Conservation (phyloP, 1,140 invertebrate species). For the Papilio polytes region DNA sequence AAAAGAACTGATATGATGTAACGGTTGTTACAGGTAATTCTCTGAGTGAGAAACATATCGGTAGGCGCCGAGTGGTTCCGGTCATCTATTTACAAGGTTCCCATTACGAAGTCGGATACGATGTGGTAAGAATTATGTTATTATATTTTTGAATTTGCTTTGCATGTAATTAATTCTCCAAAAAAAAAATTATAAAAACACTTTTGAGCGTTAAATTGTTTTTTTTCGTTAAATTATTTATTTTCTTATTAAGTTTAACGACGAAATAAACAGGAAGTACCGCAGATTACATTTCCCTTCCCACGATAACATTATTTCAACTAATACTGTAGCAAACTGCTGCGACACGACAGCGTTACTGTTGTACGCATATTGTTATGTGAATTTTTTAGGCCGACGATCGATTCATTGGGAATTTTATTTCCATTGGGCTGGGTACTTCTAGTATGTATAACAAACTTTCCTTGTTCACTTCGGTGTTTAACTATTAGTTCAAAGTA, state of each 20-base stretch:
- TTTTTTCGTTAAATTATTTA: not conserved
- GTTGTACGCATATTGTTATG: too few relatives aligned
- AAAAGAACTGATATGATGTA: not conserved
- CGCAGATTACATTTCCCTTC: too few relatives aligned
- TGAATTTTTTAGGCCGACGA: too few relatives aligned
- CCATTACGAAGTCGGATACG: conserved; percentile 93
- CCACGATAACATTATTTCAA: too few relatives aligned
- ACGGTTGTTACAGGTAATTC: conserved; percentile 42
- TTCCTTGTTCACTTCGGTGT: too few relatives aligned
- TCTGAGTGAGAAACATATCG: conserved; percentile 56
- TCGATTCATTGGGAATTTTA: too few relatives aligned
- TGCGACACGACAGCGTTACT: too few relatives aligned
- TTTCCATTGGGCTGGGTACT: too few relatives aligned
- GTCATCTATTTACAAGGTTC: conserved; percentile 91
- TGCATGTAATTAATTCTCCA: not conserved
- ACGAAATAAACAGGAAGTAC: not conserved
- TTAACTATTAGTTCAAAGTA: too few relatives aligned
- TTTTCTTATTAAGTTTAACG: not conserved
- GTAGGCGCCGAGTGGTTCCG: conserved; percentile 88
- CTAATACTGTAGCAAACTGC: too few relatives aligned
- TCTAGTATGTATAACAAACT: too few relatives aligned
- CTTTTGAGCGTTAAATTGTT: not conserved
- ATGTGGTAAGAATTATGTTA: conserved; percentile 87
- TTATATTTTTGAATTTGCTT: conserved; percentile 25
- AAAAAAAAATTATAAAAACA: not conserved